Evolutionary conservation across 92 coral and sea anemone genomes (phyloP), one percentile per base, ranked within the genome.

Genomic region (Epizoanthus stellaris): DNA sequence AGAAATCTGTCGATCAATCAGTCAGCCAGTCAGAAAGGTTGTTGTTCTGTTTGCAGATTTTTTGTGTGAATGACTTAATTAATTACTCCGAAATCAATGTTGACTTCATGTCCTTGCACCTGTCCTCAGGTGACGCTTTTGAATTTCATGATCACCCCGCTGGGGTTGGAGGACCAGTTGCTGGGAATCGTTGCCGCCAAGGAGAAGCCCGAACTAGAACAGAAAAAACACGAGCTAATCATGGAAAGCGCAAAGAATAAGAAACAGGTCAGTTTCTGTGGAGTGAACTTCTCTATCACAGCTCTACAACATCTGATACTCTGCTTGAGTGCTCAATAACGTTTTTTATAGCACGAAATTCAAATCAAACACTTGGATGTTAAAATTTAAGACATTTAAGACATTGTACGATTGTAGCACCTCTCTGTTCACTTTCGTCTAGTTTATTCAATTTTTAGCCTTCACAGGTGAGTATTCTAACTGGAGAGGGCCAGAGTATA

Each of bases 101-200:
- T 52, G n/a, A 30, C 8, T 39, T 71, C 14, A 42, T 38, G n/a
- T 40, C 39, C 13, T 76, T 53, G 2, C 40, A 5, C 20, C 17
- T 12, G 14, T 88, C 52, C 74, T 66, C 43, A 96, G 98, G 98
- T 96, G 80, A 96, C 99, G 6, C 85, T 96, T 39, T 74, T 96
- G 79, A 96, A 96, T 92, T 96, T 96, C 86, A 96, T 96, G 99
- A 96, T 96, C 80, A 96, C 99, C 4, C 99, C 99, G 0, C 94
- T 92, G 30, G 99, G 99, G 14, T 82, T 96, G 73, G 97, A 96
- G 85, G 99, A 96, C 67, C 99, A 96, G 79, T 80, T 96, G 67
- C 95, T 96, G 17, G 99, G 99, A 6, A 89, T 96, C 60, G 99
- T 96, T 43, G 99, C 95, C 16, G 99, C 99, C n/a, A 94, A 93